phyloP scores from a whole-genome alignment of 1,140 invertebrate genomes.

The Drosophila simulans region DNA sequence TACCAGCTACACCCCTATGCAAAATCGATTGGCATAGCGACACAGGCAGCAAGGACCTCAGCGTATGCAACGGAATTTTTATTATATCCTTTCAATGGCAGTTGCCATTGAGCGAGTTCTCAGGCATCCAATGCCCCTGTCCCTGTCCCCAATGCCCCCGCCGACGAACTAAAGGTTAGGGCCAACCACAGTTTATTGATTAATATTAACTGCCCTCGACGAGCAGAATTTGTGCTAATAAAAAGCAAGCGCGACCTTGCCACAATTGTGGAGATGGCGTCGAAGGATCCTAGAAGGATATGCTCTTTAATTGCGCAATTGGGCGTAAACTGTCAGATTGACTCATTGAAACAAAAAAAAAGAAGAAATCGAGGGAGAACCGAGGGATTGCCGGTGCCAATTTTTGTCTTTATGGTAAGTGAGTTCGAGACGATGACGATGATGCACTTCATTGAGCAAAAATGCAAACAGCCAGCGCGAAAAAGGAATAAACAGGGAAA shows the following conservation, averaged over 20 bases:
- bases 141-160: neutral
- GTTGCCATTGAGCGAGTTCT: constrained; percentile 48
- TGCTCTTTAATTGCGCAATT: constrained; percentile 73
- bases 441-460: constrained; percentile 75
- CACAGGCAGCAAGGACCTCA: constrained; percentile 31
- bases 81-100: constrained; percentile 72
- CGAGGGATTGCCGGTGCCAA: constrained; percentile 26
- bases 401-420: constrained; percentile 39
- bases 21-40: constrained; percentile 76
- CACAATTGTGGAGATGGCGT: constrained; percentile 9
- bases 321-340: constrained; percentile 45
- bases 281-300: constrained; percentile 14
- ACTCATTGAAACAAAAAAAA: constrained; percentile 35
- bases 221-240: constrained; percentile 58
- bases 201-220: constrained; percentile 68
- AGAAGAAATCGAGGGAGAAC: constrained; percentile 27
- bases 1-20: constrained; percentile 46
- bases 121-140: constrained; percentile 1
- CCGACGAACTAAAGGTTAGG: constrained; percentile 57
- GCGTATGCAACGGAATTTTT: constrained; percentile 73
- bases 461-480: constrained; percentile 34
- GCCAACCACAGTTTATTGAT: constrained; percentile 64
- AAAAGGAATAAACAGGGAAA: constrained; percentile 41
- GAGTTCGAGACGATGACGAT: constrained; percentile 31
- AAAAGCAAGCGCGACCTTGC: constrained; percentile 61